Evolutionary conservation across 2,797 vertebrate genomes (phyloP), one percentile per base, ranked within the genome.

Genomic region (Cryptoprocta ferox): DNA sequence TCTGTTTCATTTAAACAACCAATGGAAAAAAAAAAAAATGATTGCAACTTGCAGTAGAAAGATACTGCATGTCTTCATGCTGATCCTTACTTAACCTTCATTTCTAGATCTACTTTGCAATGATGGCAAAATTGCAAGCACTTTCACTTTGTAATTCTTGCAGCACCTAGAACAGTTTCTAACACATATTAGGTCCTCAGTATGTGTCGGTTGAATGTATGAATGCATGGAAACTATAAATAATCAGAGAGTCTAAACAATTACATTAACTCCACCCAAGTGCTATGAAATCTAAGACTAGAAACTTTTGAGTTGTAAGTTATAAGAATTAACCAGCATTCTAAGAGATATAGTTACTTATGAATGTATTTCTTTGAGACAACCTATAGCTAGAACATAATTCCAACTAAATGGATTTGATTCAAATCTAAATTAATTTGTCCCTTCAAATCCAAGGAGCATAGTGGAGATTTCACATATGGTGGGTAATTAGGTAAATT

Each of bases 351-450:
- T 2, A 76, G 32, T 75, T 96, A 45, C 6, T 42, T 93, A 61
- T 13, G 0, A 35, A 48, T 30, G 6, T 66, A 48, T 63, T 66
- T 4, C 59, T 73, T 80, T 39, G 66, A 5, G 15, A 28, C 65
- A 93, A 85, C 56, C 24, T 89, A 42, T 1, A 89, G 16, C 32
- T 65, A 37, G 13, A 50, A 73, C 11, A 70, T 48, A 87, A 92
- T 92, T 97, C 50, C 35, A 53, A 90, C 8, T 78, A 92, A 90
- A 85, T 63, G 4, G 15, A 88, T 65, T 39, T 63, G 10, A 92
- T 59, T 91, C 21, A 45, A 83, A 61, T 89, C 30, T 61, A 76
- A 80, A 87, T 80, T 93, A 93, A 84, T 71, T 79, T 91, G 10
- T 56, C 30, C 16, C 19, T 82, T 92, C 30, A 90, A 75, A 91